Conservation (phyloP, 2,797 vertebrate genomes). For the Petrocephalus sullivani region DNA sequence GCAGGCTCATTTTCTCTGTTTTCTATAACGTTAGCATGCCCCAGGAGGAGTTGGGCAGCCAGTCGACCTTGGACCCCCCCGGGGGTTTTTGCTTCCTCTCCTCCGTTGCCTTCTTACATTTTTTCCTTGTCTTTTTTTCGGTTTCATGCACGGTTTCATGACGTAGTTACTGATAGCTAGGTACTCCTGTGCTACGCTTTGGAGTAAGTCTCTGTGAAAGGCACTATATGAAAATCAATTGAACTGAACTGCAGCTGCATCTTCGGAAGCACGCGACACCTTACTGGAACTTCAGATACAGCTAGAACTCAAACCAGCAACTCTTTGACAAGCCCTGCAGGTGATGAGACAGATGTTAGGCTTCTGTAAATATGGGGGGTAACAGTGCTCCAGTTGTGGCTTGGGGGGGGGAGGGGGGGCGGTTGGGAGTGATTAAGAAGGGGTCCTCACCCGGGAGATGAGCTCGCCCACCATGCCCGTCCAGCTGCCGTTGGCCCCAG, state of each 20-base stretch:
- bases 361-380: not conserved
- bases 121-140: not conserved
- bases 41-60: not conserved
- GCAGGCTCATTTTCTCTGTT: not conserved
- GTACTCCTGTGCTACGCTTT: not conserved
- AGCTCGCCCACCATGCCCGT: constrained; percentile 97
- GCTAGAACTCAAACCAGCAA: not conserved
- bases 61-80: not conserved
- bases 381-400: not conserved
- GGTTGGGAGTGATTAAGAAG: not conserved
- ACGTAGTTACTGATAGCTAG: not conserved
- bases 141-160: not conserved
- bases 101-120: not conserved
- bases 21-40: not conserved
- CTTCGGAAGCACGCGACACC: not conserved
- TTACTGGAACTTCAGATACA: not conserved
- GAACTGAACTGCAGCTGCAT: not conserved
- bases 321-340: not conserved
- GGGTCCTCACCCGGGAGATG: constrained; percentile 82
- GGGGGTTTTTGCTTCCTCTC: not conserved
- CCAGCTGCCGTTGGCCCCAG: constrained; percentile 89
- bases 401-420: not conserved
- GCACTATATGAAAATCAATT: not conserved
- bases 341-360: not conserved
- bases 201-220: not conserved